Conservation (phyloP, 1,140 invertebrate genomes). For the Conopomorpha cramerella region DNA sequence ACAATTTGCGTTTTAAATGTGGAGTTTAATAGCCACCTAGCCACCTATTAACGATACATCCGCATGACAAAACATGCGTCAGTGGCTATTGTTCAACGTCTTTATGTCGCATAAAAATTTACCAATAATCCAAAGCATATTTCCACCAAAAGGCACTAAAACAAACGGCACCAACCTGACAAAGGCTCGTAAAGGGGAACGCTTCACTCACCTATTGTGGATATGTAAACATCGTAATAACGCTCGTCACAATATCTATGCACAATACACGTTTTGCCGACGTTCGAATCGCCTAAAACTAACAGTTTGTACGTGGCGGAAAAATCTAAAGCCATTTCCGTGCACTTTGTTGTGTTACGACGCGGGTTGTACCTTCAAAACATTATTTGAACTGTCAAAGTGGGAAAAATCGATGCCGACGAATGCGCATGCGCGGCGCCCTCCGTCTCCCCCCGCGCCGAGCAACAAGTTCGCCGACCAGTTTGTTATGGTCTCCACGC, state of each 20-base stretch:
- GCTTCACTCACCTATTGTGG: constrained; percentile 80
- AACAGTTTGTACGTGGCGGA: constrained; percentile 84
- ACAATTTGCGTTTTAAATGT: no score
- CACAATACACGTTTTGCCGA: constrained; percentile 90
- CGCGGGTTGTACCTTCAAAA: constrained; percentile 40
- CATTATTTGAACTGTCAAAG: constrained; percentile 52
- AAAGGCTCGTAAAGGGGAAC: constrained; percentile 31
- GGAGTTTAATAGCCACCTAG: no score
- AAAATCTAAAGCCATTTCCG: constrained; percentile 79
- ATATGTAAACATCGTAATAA: constrained; percentile 90
- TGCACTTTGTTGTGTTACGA: constrained; percentile 41
- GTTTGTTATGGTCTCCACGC: not conserved
- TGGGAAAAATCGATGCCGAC: constrained; percentile 50
- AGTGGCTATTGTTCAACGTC: no score
- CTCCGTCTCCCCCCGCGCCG: constrained; percentile 12
- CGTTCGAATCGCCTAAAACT: constrained; percentile 88
- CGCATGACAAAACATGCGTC: no score
- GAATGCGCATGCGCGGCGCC: constrained; percentile 35
- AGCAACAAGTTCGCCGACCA: constrained; percentile 20
- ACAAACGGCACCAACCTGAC: constrained; percentile 22
- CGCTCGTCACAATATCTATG: constrained; percentile 89
- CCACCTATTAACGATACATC: no score
- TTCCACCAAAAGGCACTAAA: constrained; percentile 17
- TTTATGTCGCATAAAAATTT: no score
- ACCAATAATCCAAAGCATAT: no score